Evolutionary conservation across 2,113 vertebrate genomes (phyloP), one percentile per base, ranked within the genome.

Genomic region (Xiphophorus hellerii): DNA sequence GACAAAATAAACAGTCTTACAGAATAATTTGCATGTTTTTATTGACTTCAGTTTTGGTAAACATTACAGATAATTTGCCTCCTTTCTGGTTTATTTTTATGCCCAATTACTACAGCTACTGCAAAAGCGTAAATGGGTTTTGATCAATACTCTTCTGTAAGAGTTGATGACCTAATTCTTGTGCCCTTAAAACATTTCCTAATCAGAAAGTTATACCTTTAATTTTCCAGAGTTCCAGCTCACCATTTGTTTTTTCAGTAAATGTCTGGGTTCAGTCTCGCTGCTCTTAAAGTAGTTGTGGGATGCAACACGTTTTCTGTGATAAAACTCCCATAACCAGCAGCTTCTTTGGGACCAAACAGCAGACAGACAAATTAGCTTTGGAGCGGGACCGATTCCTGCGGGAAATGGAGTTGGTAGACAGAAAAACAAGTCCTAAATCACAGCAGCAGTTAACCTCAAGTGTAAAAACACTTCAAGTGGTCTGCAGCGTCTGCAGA

Each of bases 251-350:
- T 68, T 79, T 71, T 62, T 4, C 11, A 68, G 39, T 8, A 44
- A 33, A 10, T 66, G 35, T 37, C 58, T 62, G 42, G 11, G 17
- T 60, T 72, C 25, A 72, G 39, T 54, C 31, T 66, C 72, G 20
- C 20, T 13, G 6, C 42, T 12, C 25, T 61, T 2, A 11, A 35
- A 14, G 10, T 22, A 65, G 30, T 35, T 69, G 39, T n/a, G 60
- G 14, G 30, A 60, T 42, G 31, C 62, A 70, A 37, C 27, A 29
- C 22, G 42, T 77, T 81, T 77, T 84, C 20, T 33, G 30, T 25
- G 27, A 77, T 70, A 75, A 70, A 69, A 35, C 76, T 84, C 29
- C 39, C 5, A 62, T 62, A 61, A 82, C 31, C 25, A 12, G 67
- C 14, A 28, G 61, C 39, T 69, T 70, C 8, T 69, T 60, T 14